A percentile compares a stretch with the other conserved stretches of the same genome.
phyloP scores from a whole-genome alignment of 2,888 invertebrate species.

The Caenorhabditis auriculariae region DNA sequence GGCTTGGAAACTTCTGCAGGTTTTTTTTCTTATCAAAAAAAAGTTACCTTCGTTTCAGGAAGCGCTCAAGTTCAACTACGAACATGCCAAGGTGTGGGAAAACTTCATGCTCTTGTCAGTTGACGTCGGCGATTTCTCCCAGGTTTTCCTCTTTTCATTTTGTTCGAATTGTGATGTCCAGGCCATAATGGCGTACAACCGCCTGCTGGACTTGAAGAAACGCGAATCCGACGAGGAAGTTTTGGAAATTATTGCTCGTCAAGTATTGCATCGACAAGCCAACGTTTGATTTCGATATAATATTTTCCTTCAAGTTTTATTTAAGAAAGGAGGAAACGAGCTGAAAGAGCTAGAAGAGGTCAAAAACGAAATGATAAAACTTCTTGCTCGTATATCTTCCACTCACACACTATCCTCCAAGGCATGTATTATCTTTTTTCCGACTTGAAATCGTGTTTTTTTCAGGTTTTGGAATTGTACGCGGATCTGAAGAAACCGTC shows the following conservation, averaged over 20 bases:
- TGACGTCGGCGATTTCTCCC: constrained; percentile 78
- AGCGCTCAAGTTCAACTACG: constrained; percentile 84
- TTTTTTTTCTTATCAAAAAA: constrained; percentile 3
- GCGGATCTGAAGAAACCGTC: constrained; percentile 33
- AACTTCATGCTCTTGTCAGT: constrained; percentile 85
- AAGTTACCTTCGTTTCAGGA: constrained; percentile 70
- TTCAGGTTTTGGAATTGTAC: constrained; percentile 18
- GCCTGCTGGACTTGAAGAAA: constrained; percentile 76
- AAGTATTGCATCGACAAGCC: constrained; percentile 17
- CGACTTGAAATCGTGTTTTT: too few species aligned
- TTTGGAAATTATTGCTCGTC: constrained; percentile 23
- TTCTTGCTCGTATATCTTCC: constrained; percentile 31
- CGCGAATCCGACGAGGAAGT: constrained; percentile 48
- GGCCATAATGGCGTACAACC: constrained; percentile 80
- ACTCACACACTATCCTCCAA: constrained; percentile 30
- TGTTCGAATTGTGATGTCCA: constrained; percentile 66
- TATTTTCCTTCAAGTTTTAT: background rate
- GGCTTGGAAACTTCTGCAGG: constrained; percentile 52
- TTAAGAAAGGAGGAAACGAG: constrained; percentile 4
- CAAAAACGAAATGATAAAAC: constrained; percentile 29
- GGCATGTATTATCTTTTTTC: constrained; percentile 5
- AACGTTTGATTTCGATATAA: background rate
- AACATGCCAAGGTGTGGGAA: constrained; percentile 92
- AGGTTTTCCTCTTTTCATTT: constrained; percentile 1
- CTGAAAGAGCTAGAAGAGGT: constrained; percentile 8